These are phyloP conservation scores for Amphipoea oculea DNA, from an alignment of 2,888 invertebrate species.

Conservation along the genomic window DNA sequence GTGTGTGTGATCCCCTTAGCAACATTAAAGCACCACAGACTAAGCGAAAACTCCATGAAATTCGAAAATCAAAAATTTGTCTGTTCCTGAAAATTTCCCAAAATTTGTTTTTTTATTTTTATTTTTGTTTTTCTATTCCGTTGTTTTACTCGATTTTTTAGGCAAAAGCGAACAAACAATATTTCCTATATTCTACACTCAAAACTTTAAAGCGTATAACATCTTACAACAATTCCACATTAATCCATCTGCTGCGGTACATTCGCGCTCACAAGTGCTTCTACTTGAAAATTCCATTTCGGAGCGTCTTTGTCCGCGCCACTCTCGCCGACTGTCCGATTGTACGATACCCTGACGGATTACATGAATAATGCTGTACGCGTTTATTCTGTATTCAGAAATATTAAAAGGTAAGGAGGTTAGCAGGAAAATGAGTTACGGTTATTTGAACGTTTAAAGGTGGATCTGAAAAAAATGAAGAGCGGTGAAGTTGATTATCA, in stretches of 20 bases:
- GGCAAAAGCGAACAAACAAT: background rate
- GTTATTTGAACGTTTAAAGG: slow-evolving; percentile 56
- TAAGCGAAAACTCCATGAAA: no score
- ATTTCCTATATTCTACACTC: background rate
- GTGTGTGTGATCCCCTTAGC: no score
- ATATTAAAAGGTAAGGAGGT: slow-evolving; percentile 58
- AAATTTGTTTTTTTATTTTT: no score
- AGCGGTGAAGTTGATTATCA: slow-evolving; percentile 51
- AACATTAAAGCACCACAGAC: no score
- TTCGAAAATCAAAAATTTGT: no score
- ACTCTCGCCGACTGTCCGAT: slow-evolving; percentile 73
- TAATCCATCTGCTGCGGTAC: slow-evolving; percentile 65
- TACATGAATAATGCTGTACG: slow-evolving; percentile 69
- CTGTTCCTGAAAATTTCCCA: no score
- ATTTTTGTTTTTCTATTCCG: no score
- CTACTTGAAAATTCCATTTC: slow-evolving; percentile 79
- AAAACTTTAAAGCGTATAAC: slow-evolving; percentile 37
- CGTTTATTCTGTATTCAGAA: slow-evolving; percentile 59
- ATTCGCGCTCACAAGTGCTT: slow-evolving; percentile 61
- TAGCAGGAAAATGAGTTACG: slow-evolving; percentile 52
- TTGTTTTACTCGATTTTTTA: background rate
- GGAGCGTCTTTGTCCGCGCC: slow-evolving; percentile 72
- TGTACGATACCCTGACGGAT: slow-evolving; percentile 68
- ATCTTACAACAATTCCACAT: slow-evolving; percentile 58
- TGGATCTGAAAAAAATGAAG: slow-evolving; percentile 48